These are phyloP conservation scores for Stenchaetothrips biformis DNA, from an alignment of 2,888 invertebrate genomes.

Conservation along the genomic window DNA sequence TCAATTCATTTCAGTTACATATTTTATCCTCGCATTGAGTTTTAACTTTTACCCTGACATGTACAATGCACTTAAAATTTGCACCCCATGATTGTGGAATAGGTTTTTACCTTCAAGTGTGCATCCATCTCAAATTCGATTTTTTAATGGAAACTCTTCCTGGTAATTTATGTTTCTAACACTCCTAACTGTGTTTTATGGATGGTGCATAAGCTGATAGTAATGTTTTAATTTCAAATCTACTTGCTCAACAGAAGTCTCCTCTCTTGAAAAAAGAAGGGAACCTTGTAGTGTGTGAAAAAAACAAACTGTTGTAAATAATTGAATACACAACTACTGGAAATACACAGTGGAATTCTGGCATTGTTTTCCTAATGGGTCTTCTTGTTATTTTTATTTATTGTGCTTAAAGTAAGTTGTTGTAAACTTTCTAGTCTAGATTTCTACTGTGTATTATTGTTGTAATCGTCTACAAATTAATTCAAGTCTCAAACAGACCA, in stretches of 20 bases:
- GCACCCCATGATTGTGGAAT: neutral
- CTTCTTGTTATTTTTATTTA: constrained; percentile 9
- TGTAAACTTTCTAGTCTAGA: neutral
- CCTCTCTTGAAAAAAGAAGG: neutral
- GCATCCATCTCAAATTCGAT: neutral
- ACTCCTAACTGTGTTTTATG: neutral
- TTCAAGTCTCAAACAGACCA: neutral
- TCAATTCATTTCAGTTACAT: constrained; percentile 6
- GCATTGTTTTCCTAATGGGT: neutral
- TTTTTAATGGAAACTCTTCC: neutral
- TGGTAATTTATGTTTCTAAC: neutral
- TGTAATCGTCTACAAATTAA: neutral
- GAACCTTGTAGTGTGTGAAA: neutral
- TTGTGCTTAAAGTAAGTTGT: neutral
- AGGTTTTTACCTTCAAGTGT: neutral
- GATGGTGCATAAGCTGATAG: neutral
- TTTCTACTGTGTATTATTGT: constrained; percentile 16
- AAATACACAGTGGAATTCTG: neutral
- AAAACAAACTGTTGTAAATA: neutral
- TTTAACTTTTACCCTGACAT: neutral
- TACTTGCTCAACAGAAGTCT: neutral
- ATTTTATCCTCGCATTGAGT: neutral
- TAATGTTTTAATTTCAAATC: neutral
- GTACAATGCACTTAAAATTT: neutral
- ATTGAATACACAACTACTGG: neutral